Evolutionary conservation across 1,140 invertebrate species (phyloP), one percentile per base, ranked within the genome.

Genomic region (Lutraria rhynchaena): DNA sequence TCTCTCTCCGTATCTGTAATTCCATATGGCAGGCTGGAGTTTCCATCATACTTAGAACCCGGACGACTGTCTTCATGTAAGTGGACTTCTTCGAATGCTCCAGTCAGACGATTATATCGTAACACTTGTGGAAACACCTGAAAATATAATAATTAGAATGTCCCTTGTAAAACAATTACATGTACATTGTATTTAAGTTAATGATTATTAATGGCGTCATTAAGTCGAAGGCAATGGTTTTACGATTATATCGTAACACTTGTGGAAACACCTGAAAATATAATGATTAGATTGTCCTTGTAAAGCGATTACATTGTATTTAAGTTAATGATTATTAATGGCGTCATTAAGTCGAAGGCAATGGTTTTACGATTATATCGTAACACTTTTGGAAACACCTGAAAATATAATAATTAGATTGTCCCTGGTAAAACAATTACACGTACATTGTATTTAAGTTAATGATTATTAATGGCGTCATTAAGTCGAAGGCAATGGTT

Each of bases 211-310:
- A n/a, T n/a, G n/a, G n/a, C n/a, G n/a, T n/a, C n/a, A n/a, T n/a
- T n/a, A n/a, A n/a, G n/a, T 90, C 88, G 85, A 92, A 92, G 9
- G 89, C 88, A 13, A 90, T 90, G 3, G 90, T 91, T 24, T 92
- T 86, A 9, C 91, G 87, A 83, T 92, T 89, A 80, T 92, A 92
- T 3, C 83, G 70, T 37, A 92, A 65, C 11, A 87, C 87, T 75
- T 90, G 88, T 0, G 91, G 90, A 71, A 92, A 92, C 33, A 90
- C 91, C 91, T 92, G 70, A 0, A 86, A 87, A 41, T 60, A n/a
- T n/a, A 63, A 19, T 15, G 2, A 5, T n/a, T n/a, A n/a, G n/a
- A n/a, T n/a, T n/a, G n/a, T n/a, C n/a, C n/a, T n/a, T n/a, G n/a
- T n/a, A n/a, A n/a, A n/a, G n/a, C n/a, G n/a, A n/a, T n/a, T n/a